Base-by-base conservation (phyloP, 2,888 invertebrate species). In the Lochmaea crataegi region DNA sequence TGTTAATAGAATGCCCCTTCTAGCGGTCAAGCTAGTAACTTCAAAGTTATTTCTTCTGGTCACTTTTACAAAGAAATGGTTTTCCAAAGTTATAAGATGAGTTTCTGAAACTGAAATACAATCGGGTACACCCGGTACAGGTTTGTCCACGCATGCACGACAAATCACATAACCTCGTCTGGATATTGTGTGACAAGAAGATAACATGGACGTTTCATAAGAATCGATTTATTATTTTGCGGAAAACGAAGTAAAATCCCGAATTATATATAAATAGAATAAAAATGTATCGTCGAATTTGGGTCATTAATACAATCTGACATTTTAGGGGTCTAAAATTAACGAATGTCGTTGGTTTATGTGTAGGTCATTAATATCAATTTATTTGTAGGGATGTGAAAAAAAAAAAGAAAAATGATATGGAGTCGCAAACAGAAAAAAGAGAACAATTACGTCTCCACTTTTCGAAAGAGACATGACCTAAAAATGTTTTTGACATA, bases 251-350 rank as follows among this genome's bases (percentile, higher is more conserved):
- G 14, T 45, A 45, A 45, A 45, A 45, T 45, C 14, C 14, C 14
- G 14, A 11, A 45, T 12, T 45, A n/a, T 9, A 32, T 61, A 38
- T n/a, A 61, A 61, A 38, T 61, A 61, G 38, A 61, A 32, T n/a
- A 41, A 6, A 38, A 38, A 38, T 38, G 32, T 7, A 38, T 38
- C 6, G 4, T 56, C 22, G 16, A 65, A 65, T 38, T n/a, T 32
- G 22, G 22, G 18, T 18, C 42, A 71, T 68, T 67, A 68, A 67
- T 74, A 67, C 38, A 71, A 71, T 45, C 38, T 38, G 53, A 51
- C 66, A 72, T 61, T 75, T 66, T 32, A 57, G 66, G 48, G 60
- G 68, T 57, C 68, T 38, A 67, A 71, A 71, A 74, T 74, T 56
- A 74, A 74, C 60, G 66, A 68, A n/a, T 41, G 9, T 42, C 68